Conservation (phyloP, 2,888 invertebrate genomes). For the Cephus pulcher region DNA sequence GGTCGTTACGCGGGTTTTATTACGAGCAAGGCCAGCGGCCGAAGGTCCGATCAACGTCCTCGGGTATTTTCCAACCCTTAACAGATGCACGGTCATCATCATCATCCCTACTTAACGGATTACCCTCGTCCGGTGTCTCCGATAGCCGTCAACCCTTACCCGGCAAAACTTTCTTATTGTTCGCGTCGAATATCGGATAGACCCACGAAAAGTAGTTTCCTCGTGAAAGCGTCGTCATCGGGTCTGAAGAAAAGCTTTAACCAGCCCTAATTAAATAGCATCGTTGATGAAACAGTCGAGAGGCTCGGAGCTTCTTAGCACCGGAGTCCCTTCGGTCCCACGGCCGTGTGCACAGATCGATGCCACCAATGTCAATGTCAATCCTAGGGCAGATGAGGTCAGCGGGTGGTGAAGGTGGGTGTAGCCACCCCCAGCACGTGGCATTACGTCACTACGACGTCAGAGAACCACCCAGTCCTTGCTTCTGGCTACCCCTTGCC, state of each 20-base stretch:
- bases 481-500: not conserved
- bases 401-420: not conserved
- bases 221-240: not conserved
- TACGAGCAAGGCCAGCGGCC: not conserved
- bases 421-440: constrained; percentile 30
- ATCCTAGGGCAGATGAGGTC: constrained; percentile 44
- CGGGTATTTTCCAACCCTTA: not conserved
- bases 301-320: not conserved
- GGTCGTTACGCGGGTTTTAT: not conserved
- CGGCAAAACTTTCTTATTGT: not conserved
- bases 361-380: constrained; percentile 61
- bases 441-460: constrained; percentile 47
- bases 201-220: not conserved
- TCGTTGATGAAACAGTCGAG: not conserved
- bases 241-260: not conserved
- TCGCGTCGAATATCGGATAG: not conserved
- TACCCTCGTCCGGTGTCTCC: not conserved
- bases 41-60: not conserved
- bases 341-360: constrained; percentile 37
- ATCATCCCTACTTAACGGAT: not conserved
- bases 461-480: constrained; percentile 33
- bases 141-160: not conserved
- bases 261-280: not conserved
- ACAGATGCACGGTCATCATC: not conserved
- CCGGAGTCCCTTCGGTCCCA: not conserved